Conservation (phyloP, 2,113 vertebrate species). For the Phasianus colchicus region DNA sequence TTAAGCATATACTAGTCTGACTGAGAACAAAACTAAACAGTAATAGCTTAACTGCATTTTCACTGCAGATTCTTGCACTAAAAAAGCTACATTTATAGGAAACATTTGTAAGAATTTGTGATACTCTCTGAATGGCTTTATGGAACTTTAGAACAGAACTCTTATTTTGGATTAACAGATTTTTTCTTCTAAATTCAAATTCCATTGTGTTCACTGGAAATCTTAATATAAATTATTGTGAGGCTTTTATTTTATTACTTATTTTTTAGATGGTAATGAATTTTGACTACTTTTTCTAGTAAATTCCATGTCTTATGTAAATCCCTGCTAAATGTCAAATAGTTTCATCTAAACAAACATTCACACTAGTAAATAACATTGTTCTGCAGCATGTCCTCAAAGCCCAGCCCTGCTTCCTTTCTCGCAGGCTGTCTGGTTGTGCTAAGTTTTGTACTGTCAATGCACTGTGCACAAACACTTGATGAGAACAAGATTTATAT, state of each 20-base stretch:
- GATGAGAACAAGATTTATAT: not conserved
- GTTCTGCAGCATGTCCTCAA: not conserved
- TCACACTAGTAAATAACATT: not conserved
- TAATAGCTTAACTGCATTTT: not conserved
- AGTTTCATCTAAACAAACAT: not conserved
- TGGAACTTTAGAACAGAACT: not conserved
- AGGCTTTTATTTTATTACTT: not conserved
- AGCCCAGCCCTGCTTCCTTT: not conserved
- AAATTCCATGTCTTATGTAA: not conserved
- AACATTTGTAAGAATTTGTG: not conserved
- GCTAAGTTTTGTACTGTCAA: not conserved
- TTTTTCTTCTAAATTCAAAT: not conserved
- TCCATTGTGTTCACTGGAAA: not conserved
- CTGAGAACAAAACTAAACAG: not conserved
- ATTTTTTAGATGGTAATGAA: not conserved
- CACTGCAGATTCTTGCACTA: not conserved
- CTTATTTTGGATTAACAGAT: not conserved
- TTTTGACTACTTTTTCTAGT: not conserved
- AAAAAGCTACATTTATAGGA: not conserved
- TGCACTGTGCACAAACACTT: not conserved
- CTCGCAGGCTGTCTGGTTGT: accelerated
- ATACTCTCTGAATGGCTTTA: not conserved
- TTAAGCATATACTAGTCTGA: not conserved
- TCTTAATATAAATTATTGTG: not conserved
- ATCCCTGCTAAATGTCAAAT: not conserved